A percentile compares a stretch with the other conserved stretches of the same genome.
phyloP scores from a whole-genome alignment of 2,113 vertebrate genomes.

The Heloderma charlesbogerti region DNA sequence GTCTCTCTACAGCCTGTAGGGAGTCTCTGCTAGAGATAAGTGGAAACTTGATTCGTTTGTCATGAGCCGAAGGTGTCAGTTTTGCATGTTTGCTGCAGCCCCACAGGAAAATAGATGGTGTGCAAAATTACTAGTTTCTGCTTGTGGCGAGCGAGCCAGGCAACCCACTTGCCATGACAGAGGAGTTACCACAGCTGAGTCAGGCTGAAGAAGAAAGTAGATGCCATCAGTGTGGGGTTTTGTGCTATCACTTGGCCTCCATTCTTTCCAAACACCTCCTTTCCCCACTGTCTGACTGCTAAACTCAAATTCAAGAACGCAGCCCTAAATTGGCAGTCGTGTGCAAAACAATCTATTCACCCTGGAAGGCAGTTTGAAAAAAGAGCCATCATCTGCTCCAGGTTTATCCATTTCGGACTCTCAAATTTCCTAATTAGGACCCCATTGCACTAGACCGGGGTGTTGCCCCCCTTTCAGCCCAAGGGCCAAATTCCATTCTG shows the following conservation, averaged over 20 bases:
- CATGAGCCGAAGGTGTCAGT: not conserved
- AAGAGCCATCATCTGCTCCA: no score
- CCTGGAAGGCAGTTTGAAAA: no score
- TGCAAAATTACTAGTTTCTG: not conserved
- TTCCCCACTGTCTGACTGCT: not conserved
- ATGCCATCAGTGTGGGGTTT: not conserved
- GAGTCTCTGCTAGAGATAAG: not conserved
- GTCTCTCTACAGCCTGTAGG: not conserved
- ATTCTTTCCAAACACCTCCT: not conserved
- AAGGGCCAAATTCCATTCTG: no score
- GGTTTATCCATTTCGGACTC: not conserved
- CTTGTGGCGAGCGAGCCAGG: not conserved
- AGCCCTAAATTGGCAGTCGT: not conserved
- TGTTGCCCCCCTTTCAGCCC: no score
- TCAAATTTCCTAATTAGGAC: no score
- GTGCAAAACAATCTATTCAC: not conserved
- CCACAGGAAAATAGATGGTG: not conserved
- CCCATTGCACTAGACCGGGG: not conserved
- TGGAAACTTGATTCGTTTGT: not conserved
- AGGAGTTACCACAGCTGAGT: not conserved
- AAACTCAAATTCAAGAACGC: not conserved
- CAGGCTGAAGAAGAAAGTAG: not conserved
- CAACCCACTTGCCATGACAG: not conserved
- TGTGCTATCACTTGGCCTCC: not conserved
- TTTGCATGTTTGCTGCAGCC: not conserved